A percentile compares a stretch with the other conserved stretches of the same genome.
These are phyloP conservation scores for Trichonephila clavipes DNA, from an alignment of 1,140 invertebrate species.

Conservation along the genomic window DNA sequence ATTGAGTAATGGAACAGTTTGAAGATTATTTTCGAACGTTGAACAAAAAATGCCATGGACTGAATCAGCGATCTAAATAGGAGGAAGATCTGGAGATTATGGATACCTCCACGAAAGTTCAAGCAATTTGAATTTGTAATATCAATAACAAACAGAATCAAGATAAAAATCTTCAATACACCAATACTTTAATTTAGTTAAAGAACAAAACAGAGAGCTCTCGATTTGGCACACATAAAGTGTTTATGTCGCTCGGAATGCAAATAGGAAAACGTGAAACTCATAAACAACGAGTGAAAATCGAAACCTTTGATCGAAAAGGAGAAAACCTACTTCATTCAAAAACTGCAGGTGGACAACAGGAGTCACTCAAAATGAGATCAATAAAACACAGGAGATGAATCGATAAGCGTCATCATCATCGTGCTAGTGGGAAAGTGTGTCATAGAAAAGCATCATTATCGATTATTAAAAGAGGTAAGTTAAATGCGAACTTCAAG, in stretches of 20 bases:
- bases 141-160: too few species aligned
- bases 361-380: background rate
- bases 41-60: too few species aligned
- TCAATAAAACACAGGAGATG: constrained; percentile 24
- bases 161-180: too few species aligned
- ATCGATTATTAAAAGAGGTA: constrained; percentile 32
- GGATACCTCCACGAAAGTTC: too few species aligned
- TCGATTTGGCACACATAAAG: background rate
- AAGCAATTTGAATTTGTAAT: too few species aligned
- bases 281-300: background rate
- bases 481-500: background rate
- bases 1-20: too few species aligned
- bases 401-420: constrained; percentile 19
- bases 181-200: too few species aligned
- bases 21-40: too few species aligned
- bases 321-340: constrained; percentile 9
- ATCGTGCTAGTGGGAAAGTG: constrained; percentile 27
- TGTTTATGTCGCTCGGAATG: background rate
- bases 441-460: constrained; percentile 24
- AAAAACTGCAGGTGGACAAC: background rate
- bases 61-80: too few species aligned
- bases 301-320: background rate
- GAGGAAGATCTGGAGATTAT: too few species aligned
- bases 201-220: background rate
- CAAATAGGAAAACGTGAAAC: background rate